Conservation (phyloP, 2,113 vertebrate species). For the Engystomops pustulosus region DNA sequence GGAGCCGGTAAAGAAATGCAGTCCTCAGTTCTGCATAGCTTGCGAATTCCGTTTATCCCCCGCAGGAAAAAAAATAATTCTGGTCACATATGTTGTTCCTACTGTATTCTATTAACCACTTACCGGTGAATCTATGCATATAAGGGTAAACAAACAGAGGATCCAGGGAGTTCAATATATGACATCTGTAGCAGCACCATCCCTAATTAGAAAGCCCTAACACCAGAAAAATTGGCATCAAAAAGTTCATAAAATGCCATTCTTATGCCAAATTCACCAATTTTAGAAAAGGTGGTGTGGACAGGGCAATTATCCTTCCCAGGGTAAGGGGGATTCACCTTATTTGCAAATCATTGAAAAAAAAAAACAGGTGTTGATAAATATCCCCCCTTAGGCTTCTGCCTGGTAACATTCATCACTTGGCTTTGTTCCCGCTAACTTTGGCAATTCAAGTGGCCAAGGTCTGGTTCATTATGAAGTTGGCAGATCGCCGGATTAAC, state of each 20-base stretch:
- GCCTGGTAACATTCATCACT: background rate
- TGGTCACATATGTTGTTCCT: background rate
- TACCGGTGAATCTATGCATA: background rate
- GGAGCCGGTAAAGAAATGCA: background rate
- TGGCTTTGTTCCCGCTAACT: background rate
- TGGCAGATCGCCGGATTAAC: background rate
- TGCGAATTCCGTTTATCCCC: background rate
- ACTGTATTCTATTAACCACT: background rate
- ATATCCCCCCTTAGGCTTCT: background rate
- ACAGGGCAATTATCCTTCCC: no score
- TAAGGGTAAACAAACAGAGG: background rate
- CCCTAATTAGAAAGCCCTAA: no score
- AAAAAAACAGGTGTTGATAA: no score
- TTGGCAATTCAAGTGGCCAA: background rate
- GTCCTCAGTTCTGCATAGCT: background rate
- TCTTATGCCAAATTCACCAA: no score
- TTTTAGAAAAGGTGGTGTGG: no score
- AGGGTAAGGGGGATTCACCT: no score
- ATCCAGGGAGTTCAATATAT: no score
- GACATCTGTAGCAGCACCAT: no score
- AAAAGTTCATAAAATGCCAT: no score
- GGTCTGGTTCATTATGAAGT: conserved; percentile 2
- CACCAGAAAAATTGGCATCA: no score
- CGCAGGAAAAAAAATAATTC: background rate
- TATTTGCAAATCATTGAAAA: no score